A percentile compares a stretch with the other conserved stretches of the same genome.
Evolutionary conservation across 2,113 vertebrate genomes (phyloP).

Genomic region (Alligator mississippiensis): DNA sequence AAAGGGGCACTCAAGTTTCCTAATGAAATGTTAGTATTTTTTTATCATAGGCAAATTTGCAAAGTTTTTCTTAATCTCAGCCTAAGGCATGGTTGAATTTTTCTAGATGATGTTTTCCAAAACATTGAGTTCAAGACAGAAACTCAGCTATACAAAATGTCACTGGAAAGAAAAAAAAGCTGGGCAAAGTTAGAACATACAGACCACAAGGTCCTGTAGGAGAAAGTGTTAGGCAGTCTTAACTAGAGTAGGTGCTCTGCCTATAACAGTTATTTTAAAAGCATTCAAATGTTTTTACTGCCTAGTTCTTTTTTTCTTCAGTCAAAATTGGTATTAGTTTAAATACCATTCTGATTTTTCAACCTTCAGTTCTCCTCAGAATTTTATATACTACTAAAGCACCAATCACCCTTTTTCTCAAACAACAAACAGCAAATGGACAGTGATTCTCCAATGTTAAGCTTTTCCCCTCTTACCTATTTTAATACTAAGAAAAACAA

Average conservation of each 20-base stretch:
- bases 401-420: not conserved
- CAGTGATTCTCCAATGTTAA: not conserved
- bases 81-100: not conserved
- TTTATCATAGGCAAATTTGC: not conserved
- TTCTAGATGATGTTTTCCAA: not conserved
- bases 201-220: not conserved
- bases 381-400: not conserved
- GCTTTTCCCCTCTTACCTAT: not conserved
- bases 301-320: not conserved
- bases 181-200: not conserved
- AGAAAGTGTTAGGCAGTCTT: fast-evolving
- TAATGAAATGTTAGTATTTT: not conserved
- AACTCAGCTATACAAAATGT: not conserved
- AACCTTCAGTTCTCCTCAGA: not conserved
- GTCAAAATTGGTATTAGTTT: not conserved
- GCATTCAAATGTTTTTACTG: not conserved
- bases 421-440: not conserved
- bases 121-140: not conserved
- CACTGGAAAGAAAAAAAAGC: too few relatives aligned
- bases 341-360: not conserved
- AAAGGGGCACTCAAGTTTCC: too few relatives aligned
- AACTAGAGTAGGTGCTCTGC: not conserved
- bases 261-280: not conserved
- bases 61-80: not conserved
- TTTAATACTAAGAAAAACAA: not conserved